Percentiles rank a stretch among this genome's conserved stretches.
Conservation (phyloP, 2,797 vertebrate species). For the Anableps anableps region DNA sequence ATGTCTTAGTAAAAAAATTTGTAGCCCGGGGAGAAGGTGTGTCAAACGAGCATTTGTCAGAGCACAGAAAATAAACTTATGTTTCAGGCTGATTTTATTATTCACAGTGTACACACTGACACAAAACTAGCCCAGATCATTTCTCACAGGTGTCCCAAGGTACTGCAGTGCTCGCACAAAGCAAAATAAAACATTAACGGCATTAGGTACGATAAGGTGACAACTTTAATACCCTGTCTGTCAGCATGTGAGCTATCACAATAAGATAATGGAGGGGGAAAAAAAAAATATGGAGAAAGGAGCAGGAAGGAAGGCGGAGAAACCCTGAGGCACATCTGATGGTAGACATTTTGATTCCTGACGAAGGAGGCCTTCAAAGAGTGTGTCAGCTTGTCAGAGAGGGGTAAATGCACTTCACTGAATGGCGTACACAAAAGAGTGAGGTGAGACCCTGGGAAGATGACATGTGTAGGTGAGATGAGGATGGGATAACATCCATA, state of each 20-base stretch:
- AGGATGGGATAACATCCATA: slow-evolving; percentile 40
- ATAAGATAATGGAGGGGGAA: slow-evolving; percentile 53
- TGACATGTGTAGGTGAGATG: slow-evolving; percentile 49
- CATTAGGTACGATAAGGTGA: slow-evolving; percentile 61
- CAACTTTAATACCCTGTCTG: slow-evolving; percentile 66
- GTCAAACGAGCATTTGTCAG: slow-evolving; percentile 25
- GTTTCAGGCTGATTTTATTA: slow-evolving; percentile 52
- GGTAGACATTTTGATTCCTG: slow-evolving; percentile 73
- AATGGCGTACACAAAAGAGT: slow-evolving; percentile 58
- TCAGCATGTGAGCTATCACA: slow-evolving; percentile 59
- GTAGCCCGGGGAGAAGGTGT: slow-evolving; percentile 51
- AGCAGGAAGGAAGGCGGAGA: slow-evolving; percentile 27
- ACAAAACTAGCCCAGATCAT: slow-evolving; percentile 19
- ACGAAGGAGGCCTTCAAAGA: slow-evolving; percentile 49
- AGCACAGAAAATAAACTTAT: slow-evolving; percentile 52
- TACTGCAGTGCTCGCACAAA: slow-evolving; percentile 38
- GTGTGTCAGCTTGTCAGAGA: slow-evolving; percentile 40
- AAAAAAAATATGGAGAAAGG: slow-evolving; percentile 14
- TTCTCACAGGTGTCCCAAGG: slow-evolving; percentile 38
- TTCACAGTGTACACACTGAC: slow-evolving; percentile 28
- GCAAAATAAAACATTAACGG: slow-evolving; percentile 73
- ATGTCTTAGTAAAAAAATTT: slow-evolving; percentile 24
- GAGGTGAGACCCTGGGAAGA: slow-evolving; percentile 73
- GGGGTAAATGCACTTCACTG: slow-evolving; percentile 45
- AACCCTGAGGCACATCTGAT: slow-evolving; percentile 68